phyloP scores from a whole-genome alignment of 2,888 invertebrate genomes.

The Lasius platythorax region DNA sequence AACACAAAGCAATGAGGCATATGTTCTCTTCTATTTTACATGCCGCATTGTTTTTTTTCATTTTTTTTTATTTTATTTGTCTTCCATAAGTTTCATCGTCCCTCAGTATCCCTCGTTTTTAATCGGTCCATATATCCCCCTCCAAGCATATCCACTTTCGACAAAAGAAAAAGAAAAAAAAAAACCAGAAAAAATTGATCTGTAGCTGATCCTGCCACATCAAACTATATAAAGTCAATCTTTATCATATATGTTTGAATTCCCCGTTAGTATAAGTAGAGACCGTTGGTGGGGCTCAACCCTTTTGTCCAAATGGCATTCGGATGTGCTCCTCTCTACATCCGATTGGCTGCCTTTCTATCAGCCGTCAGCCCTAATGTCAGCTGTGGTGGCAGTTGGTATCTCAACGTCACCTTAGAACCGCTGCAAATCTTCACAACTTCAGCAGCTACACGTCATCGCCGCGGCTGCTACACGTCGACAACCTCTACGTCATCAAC shows the following conservation, averaged over 20 bases:
- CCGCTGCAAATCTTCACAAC: conserved; percentile 67
- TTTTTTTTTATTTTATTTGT: conserved; percentile 46
- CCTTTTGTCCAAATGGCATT: conserved; percentile 86
- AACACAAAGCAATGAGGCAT: conserved; percentile 74
- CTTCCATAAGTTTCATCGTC: conserved; percentile 66
- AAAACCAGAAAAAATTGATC: conserved; percentile 63
- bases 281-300: conserved; percentile 85
- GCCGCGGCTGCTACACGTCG: conserved; percentile 20
- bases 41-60: conserved; percentile 69
- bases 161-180: conserved; percentile 57
- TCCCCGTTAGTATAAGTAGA: conserved; percentile 86
- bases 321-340: conserved; percentile 84
- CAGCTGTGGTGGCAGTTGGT: conserved; percentile 73
- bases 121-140: conserved; percentile 48
- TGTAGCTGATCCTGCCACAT: conserved; percentile 76
- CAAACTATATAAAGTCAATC: conserved; percentile 70
- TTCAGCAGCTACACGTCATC: conserved; percentile 53
- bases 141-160: conserved; percentile 71
- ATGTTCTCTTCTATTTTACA: conserved; percentile 53
- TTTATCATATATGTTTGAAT: conserved; percentile 86
- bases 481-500: conserved; percentile 40
- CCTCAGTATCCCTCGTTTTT: conserved; percentile 61
- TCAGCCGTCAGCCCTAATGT: conserved; percentile 80
- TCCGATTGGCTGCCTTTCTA: conserved; percentile 85
- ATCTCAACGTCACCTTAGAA: conserved; percentile 72